These are phyloP conservation scores for Phymatocera aterrima DNA, from an alignment of 2,888 invertebrate genomes.

Conservation along the genomic window DNA sequence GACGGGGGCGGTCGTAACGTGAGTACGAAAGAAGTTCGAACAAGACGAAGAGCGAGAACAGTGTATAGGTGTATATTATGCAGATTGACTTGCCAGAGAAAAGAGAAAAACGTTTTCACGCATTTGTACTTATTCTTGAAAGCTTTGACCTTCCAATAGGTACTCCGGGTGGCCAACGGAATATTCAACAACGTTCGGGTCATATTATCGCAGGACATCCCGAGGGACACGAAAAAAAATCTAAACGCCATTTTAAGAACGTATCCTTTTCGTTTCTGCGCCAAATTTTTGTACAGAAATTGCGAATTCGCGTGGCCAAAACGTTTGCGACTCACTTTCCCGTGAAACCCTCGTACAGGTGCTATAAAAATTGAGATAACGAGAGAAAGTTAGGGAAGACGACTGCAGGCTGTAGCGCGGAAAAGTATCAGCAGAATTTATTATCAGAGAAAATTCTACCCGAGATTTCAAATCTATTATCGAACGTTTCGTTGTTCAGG, in stretches of 20 bases:
- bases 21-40: neutral
- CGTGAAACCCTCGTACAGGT: no score
- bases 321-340: neutral
- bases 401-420: neutral
- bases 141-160: neutral
- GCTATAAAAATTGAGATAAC: no score
- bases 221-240: conserved; percentile 47
- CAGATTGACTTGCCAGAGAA: no score
- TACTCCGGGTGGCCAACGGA: neutral
- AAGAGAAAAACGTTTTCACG: no score
- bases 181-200: conserved; percentile 56
- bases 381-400: neutral
- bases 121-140: neutral
- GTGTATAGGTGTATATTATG: no score
- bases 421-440: neutral
- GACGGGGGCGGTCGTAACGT: neutral
- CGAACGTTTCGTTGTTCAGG: no score
- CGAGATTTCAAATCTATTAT: neutral
- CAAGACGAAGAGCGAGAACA: no score
- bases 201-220: conserved; percentile 56
- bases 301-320: no score
- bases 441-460: neutral
- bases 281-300: neutral
- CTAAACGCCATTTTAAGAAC: conserved; percentile 59
- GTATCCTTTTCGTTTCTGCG: conserved; percentile 69